Conservation (phyloP, 1,140 invertebrate genomes). For the Battus philenor region DNA sequence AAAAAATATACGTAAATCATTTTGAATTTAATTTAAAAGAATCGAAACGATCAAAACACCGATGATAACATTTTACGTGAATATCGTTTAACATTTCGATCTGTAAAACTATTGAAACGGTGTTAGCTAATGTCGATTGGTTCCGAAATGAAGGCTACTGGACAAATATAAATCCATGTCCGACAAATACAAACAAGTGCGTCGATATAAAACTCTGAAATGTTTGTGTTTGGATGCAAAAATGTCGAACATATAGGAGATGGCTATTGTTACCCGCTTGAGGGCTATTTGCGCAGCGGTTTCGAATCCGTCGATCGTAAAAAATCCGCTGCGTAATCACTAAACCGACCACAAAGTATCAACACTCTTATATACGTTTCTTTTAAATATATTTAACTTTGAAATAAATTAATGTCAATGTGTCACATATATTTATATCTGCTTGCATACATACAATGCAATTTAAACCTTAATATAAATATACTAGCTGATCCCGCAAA, state of each 20-base stretch:
- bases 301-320: conserved; percentile 6
- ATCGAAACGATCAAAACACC: too few species aligned
- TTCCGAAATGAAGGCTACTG: not conserved
- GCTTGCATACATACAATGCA: too few species aligned
- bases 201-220: conserved; percentile 5
- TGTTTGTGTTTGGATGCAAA: conserved; percentile 8
- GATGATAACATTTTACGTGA: not conserved
- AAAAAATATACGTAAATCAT: not conserved
- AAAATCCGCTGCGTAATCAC: conserved; percentile 8
- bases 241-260: conserved; percentile 11
- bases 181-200: not conserved
- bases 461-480: too few species aligned
- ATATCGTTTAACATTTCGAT: not conserved
- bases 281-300: conserved; percentile 10
- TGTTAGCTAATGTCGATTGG: not conserved
- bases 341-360: too few species aligned
- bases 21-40: too few species aligned
- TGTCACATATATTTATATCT: too few species aligned
- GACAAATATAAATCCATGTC: conserved; percentile 1
- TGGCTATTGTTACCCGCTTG: not conserved
- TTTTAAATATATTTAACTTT: too few species aligned
- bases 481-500: too few species aligned
- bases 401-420: too few species aligned
- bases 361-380: too few species aligned
- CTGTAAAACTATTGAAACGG: not conserved